Base-by-base conservation (phyloP, 2,797 vertebrate species). In the Microctenopoma stevenorrisi region DNA sequence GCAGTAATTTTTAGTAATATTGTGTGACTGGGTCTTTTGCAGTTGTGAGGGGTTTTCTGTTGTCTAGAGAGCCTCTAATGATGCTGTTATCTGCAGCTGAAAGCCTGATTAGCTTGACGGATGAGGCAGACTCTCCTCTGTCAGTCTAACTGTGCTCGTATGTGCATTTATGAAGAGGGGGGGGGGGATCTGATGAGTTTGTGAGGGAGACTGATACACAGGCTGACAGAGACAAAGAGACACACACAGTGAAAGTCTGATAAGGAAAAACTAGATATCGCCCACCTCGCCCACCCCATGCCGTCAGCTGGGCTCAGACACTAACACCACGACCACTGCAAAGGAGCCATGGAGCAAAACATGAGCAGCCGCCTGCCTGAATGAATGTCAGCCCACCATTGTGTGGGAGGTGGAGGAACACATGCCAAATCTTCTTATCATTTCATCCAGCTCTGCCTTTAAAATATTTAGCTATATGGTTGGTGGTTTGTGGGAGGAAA, bases 41-140 rank as follows among this genome's bases (percentile, higher is more conserved):
- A 49, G 58, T 76, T 77, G 55, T 68, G 55, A 55, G 53, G 59
- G 47, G 8, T 67, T 79, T 75, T 74, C 68, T 79, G 54, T 84
- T 81, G 74, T 77, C 6, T 57, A 72, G 77, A 64, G 53, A 74
- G 62, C 50, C 37, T 0, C 74, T 89, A 88, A 91, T 89, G 82
- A 89, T 72, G 79, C 58, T 78, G 85, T 86, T 90, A 88, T 91
- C 81, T 84, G 63, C 50, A 33, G 67, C 80, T 83, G 7, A 28
- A 59, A 83, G 85, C 70, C 78, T 87, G 89, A 87, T 91, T 87
- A 89, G 74, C 59, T 76, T 79, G 83, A 86, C 42, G 56, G 68
- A 89, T 81, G 67, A 61, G 65, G 72, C 74, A 65, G 79, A 55
- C 65, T 81, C 70, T 81, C 54, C 40, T 15, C 52, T 72, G 82